A percentile compares a stretch with the other conserved stretches of the same genome.
Conservation (phyloP, 2,797 vertebrate genomes). For the Alosa sapidissima region DNA sequence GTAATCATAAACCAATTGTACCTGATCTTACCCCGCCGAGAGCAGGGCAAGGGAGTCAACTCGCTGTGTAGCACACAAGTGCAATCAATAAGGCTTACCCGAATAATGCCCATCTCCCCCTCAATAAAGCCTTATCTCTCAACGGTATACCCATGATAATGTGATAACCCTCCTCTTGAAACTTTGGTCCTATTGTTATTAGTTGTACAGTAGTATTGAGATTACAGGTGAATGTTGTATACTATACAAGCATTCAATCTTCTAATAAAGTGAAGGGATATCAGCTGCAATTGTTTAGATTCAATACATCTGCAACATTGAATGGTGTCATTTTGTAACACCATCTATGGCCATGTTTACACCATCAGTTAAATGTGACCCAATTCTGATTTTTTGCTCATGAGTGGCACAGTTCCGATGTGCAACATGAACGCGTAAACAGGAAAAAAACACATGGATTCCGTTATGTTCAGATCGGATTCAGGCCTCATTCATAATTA, state of each 20-base stretch:
- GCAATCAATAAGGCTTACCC: background rate
- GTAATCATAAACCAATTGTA: constrained; percentile 17
- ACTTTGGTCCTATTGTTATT: background rate
- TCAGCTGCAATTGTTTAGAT: background rate
- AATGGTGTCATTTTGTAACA: background rate
- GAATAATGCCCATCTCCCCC: background rate
- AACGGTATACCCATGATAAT: background rate
- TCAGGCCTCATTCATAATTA: no score
- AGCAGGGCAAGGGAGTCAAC: background rate
- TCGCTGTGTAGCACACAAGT: background rate
- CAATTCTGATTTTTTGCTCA: background rate
- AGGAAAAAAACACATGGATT: no score
- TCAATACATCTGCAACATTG: background rate
- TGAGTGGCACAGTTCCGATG: no score
- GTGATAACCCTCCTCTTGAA: background rate
- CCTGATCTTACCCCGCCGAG: background rate
- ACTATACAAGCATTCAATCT: background rate
- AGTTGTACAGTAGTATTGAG: background rate
- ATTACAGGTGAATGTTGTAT: background rate
- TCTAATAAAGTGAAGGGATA: background rate
- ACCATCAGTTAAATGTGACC: no score
- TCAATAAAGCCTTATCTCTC: background rate
- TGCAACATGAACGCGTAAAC: no score
- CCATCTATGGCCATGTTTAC: background rate
- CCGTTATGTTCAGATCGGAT: no score